Base-by-base conservation (phyloP, 2,797 vertebrate genomes). In the Anguilla pacifica region DNA sequence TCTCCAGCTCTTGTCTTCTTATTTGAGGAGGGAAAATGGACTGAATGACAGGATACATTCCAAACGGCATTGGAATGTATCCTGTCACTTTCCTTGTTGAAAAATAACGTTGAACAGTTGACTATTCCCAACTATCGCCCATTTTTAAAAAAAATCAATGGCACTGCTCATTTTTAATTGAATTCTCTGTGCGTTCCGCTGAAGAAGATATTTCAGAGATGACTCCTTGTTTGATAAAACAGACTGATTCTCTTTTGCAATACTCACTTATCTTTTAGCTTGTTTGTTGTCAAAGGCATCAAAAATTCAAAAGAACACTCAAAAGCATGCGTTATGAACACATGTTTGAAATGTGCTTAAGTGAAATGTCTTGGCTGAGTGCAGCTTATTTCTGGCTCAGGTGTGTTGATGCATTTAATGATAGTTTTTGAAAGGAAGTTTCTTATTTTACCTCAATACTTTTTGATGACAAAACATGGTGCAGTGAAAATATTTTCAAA, bases 81-180 rank as follows among this genome's bases (percentile, higher is more conserved):
- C 74, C 28, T 46, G 59, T 70, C 43, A 28, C 49, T 86, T 88
- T 31, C 55, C 31, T 64, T 84, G 51, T 64, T 86, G 61, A 25
- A 51, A 51, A 49, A 31, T 28, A 51, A 74, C 86, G 86, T 85
- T 88, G 22, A 85, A 85, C 84, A 55, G 59, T 17, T 86, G 51
- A 85, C 86, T 87, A 86, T 17, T 59, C 88, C 31, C 53, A 85
- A 77, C 83, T 85, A 49, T 4, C 6, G 11, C 25, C 85, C 43
- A 39, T 86, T 86, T 22, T 0, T 0, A 51, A 25, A 74, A 61
- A 88, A 85, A 55, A 61, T 85, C 83, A 46, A 59, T 88, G 70
- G 49, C 15, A 1, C 11, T 85, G 87, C n/a, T 79, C 59, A 46
- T 88, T 51, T 51, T 85, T 43, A 85, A 79, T 64, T 53, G 72